Evolutionary conservation across 2,888 invertebrate genomes (phyloP), one percentile per base, ranked within the genome.

Genomic region (Corbicula japonica): DNA sequence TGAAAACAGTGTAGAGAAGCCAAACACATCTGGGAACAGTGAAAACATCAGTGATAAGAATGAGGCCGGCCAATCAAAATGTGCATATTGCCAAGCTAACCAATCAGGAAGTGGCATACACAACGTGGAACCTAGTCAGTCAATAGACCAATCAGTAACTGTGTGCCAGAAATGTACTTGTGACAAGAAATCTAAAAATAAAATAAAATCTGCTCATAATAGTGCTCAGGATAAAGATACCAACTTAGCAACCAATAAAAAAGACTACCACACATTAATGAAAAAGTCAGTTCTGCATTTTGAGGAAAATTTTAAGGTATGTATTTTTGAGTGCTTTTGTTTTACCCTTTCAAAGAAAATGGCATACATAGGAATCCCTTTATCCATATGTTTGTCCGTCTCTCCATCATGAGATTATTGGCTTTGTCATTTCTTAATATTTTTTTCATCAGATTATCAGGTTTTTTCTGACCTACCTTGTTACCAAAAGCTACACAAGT

Each of bases 261-360:
- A 21, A 18, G 32, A 56, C 23, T 32, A n/a, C 18, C 70, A 44
- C 1, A 10, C 3, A 10, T 30, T 46, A 62, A 44, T 23, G 1
- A 28, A 44, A 18, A 41, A 38, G 15, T 28, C 41, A 21, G 58
- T 58, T 6, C 26, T 73, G 5, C 46, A 58, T 35, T 80, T 76
- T 69, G 52, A 68, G 34, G 76, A 80, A 23, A n/a, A 72, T 46
- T 60, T 72, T 26, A 68, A 61, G 72, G 77, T 77, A 62, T 32
- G 15, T 4, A 8, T 6, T 8, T 48, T n/a, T n/a, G 48, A 8
- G 6, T 48, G 5, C 6, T 48, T 48, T n/a, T n/a, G n/a, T n/a
- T n/a, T n/a, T n/a, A n/a, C n/a, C n/a, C n/a, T n/a, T n/a, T n/a
- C n/a, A n/a, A n/a, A n/a, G n/a, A n/a, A n/a, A n/a, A n/a, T n/a